Conservation (phyloP, 2,113 vertebrate species). For the Leptobrachium ailaonicum region DNA sequence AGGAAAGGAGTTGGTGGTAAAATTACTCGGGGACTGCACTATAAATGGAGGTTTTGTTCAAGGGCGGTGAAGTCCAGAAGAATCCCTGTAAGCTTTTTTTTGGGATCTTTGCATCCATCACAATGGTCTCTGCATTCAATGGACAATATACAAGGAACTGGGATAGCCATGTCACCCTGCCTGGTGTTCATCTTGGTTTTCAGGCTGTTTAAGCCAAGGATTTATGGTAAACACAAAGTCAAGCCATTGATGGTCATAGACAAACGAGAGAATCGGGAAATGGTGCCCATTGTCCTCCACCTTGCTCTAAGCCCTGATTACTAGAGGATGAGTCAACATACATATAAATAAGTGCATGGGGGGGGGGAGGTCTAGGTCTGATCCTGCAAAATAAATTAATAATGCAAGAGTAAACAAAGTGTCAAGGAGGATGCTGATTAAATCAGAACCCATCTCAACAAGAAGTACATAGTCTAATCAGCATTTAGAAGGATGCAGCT, state of each 20-base stretch:
- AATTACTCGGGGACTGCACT: constrained; percentile 29
- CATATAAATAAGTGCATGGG: no score
- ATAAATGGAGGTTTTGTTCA: constrained; percentile 38
- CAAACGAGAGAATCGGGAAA: background rate
- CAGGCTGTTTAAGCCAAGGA: background rate
- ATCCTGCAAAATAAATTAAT: no score
- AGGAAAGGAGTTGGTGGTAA: background rate
- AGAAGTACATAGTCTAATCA: no score
- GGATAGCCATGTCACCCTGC: no score
- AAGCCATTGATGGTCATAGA: background rate
- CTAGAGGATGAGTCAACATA: no score
- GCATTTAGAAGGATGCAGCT: no score
- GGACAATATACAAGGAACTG: background rate
- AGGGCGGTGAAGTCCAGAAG: constrained; percentile 18
- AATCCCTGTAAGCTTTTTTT: constrained; percentile 30
- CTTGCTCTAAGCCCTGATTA: no score
- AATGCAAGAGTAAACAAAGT: no score
- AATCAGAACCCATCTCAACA: no score
- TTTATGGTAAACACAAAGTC: background rate
- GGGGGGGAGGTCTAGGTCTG: no score
- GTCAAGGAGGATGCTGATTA: no score
- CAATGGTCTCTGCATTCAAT: background rate
- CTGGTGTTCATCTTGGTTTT: background rate
- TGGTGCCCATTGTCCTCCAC: no score
- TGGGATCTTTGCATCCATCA: background rate